phyloP scores from a whole-genome alignment of 2,797 vertebrate species.

The Sebastolobus alascanus region DNA sequence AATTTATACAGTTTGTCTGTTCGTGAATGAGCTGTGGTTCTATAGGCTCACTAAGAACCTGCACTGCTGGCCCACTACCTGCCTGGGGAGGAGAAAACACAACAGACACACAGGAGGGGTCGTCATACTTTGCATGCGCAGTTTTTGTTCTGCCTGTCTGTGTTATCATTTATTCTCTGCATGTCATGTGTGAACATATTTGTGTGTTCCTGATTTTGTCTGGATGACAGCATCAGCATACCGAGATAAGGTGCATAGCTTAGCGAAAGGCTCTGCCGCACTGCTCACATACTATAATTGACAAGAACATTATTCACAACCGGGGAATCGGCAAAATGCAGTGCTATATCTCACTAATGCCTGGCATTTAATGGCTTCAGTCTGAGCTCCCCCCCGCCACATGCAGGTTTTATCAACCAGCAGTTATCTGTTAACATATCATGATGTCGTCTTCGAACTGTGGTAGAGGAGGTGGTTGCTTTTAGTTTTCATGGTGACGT shows the following conservation, averaged over 20 bases:
- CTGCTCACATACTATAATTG: constrained; percentile 10
- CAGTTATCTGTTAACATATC: not conserved
- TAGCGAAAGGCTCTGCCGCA: not conserved
- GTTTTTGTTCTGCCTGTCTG: not conserved
- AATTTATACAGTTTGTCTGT: not conserved
- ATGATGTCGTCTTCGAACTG: not conserved
- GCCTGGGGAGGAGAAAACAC: not conserved
- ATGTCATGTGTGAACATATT: not conserved
- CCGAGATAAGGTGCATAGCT: not conserved
- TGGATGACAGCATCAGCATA: not conserved
- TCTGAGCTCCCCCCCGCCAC: not conserved
- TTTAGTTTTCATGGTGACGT: not conserved
- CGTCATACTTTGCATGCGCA: not conserved
- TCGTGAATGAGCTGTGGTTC: not conserved
- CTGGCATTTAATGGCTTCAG: constrained; percentile 6
- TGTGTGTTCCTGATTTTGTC: not conserved
- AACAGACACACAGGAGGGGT: not conserved
- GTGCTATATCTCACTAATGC: not conserved
- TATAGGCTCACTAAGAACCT: not conserved
- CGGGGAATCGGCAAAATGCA: constrained; percentile 1
- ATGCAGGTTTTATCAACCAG: not conserved
- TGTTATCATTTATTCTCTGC: not conserved
- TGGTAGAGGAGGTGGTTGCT: not conserved
- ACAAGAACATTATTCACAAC: constrained; percentile 13
- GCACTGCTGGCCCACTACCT: not conserved